A percentile compares a stretch with the other conserved stretches of the same genome.
These are phyloP conservation scores for Sinohyriopsis cumingii DNA, from an alignment of 2,888 invertebrate species.

Conservation along the genomic window DNA sequence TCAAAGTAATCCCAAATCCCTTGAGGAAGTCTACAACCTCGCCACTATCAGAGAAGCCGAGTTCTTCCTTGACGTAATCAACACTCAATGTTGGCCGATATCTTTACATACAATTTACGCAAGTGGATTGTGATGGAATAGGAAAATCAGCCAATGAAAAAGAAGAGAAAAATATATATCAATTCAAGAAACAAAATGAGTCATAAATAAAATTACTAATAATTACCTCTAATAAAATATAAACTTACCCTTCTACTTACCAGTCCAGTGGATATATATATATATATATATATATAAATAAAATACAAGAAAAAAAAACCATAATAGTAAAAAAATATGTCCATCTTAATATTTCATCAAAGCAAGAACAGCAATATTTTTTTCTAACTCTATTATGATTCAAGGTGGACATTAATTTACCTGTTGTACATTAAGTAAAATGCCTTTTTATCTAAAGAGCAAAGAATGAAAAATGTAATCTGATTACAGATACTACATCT, in stretches of 20 bases:
- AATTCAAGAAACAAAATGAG: slow-evolving; percentile 9
- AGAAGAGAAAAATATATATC: slow-evolving; percentile 44
- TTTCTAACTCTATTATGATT: too few relatives aligned
- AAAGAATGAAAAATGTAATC: too few relatives aligned
- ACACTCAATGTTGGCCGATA: slow-evolving; percentile 93
- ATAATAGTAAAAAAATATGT: background rate
- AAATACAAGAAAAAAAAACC: background rate
- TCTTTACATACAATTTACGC: slow-evolving; percentile 72
- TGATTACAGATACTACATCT: too few relatives aligned
- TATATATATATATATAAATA: too few relatives aligned
- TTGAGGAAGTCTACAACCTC: slow-evolving; percentile 91
- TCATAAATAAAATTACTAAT: slow-evolving; percentile 1
- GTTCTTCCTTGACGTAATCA: slow-evolving; percentile 87
- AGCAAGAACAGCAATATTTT: too few relatives aligned
- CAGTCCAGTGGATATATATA: background rate
- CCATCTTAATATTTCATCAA: background rate
- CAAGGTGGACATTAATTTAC: too few relatives aligned
- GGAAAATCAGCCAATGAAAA: slow-evolving; percentile 49
- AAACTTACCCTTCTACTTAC: slow-evolving; percentile 13
- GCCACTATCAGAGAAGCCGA: slow-evolving; percentile 88
- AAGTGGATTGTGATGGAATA: slow-evolving; percentile 29
- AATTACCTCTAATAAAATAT: slow-evolving; percentile 11
- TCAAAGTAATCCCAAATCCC: slow-evolving; percentile 81
- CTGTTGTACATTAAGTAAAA: too few relatives aligned
- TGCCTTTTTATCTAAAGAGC: too few relatives aligned